Conservation (phyloP, 2,113 vertebrate genomes). For the Ginglymostoma cirratum region DNA sequence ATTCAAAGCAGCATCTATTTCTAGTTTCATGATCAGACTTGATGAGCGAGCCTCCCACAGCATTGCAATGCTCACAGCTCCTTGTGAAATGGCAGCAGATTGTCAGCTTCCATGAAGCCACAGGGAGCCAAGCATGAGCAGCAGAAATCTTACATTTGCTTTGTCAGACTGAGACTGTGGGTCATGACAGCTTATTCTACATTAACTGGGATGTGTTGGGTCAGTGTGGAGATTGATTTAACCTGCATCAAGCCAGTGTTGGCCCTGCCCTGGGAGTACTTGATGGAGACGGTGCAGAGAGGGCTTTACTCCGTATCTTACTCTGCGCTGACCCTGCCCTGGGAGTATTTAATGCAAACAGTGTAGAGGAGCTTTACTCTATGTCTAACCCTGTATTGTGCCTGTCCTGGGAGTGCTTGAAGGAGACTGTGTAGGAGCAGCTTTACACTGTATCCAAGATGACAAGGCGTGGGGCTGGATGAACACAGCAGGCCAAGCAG, state of each 20-base stretch:
- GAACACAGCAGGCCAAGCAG: too few relatives aligned
- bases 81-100: neutral
- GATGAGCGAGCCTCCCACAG: neutral
- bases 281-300: neutral
- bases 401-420: too few relatives aligned
- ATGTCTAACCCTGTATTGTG: too few relatives aligned
- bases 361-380: neutral
- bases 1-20: neutral
- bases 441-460: neutral
- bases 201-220: neutral
- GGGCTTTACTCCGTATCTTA: neutral
- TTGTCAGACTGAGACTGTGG: neutral
- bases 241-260: too few relatives aligned
- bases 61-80: neutral
- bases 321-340: neutral
- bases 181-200: neutral
- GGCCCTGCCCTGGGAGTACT: too few relatives aligned
- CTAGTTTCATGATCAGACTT: neutral
- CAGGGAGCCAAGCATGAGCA: neutral
- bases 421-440: too few relatives aligned
- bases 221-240: too few relatives aligned
- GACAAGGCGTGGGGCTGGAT: too few relatives aligned
- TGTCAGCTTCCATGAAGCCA: neutral
- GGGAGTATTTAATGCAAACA: neutral
- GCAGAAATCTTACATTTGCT: neutral